phyloP scores from a whole-genome alignment of 2,797 vertebrate genomes.

The Spinus olivaceus region DNA sequence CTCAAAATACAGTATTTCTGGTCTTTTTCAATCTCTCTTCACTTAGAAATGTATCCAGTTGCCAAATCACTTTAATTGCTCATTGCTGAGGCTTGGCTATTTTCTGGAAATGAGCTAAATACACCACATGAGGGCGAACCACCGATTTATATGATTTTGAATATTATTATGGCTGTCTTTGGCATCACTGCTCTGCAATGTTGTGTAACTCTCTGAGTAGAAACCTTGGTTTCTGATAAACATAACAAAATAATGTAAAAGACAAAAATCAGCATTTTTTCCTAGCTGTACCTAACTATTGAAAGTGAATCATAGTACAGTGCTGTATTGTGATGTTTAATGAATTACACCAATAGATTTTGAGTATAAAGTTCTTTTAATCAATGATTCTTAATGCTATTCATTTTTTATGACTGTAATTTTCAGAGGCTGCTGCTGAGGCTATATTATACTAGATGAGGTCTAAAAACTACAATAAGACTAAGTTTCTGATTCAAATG shows the following conservation, averaged over 20 bases:
- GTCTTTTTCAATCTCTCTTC: background rate
- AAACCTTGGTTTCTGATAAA: background rate
- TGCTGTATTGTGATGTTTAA: background rate
- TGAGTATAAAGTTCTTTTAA: background rate
- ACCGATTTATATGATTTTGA: slow-evolving; percentile 12
- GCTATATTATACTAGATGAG: background rate
- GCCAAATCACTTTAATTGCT: background rate
- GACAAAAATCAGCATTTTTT: background rate
- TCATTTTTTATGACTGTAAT: background rate
- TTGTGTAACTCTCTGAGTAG: background rate
- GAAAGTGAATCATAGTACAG: background rate
- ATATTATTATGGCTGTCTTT: slow-evolving; percentile 7
- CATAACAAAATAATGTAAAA: background rate
- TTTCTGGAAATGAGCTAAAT: slow-evolving; percentile 39
- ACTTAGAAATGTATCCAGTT: background rate
- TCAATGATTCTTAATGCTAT: background rate
- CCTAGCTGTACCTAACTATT: background rate
- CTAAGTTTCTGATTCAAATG: background rate
- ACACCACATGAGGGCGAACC: slow-evolving; percentile 57
- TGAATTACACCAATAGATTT: background rate
- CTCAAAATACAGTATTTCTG: background rate
- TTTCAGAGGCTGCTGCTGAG: background rate
- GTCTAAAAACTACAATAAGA: background rate
- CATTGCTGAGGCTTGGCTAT: background rate
- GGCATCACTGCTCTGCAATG: background rate